Evolutionary conservation across 2,888 invertebrate species (phyloP).

Genomic region (Dolichopus griseipennis): DNA sequence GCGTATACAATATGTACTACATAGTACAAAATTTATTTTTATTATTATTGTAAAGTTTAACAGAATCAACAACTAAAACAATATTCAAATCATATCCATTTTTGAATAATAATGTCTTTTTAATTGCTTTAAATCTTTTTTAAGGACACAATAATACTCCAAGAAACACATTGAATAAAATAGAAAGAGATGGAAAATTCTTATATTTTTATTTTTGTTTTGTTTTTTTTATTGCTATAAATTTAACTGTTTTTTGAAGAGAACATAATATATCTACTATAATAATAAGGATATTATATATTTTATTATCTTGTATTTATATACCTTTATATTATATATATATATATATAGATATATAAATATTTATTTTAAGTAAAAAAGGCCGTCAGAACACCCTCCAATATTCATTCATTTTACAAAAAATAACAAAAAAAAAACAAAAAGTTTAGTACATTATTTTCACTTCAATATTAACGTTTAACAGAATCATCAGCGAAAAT

Average conservation of each 20-base stretch:
- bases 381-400: too few relatives aligned
- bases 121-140: constrained; percentile 6
- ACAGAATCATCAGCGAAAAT: neutral
- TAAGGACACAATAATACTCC: neutral
- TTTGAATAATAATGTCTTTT: constrained; percentile 6
- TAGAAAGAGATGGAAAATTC: neutral
- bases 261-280: too few relatives aligned
- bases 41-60: neutral
- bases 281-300: too few relatives aligned
- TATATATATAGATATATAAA: too few relatives aligned
- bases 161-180: neutral
- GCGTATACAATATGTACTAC: too few relatives aligned
- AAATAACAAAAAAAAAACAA: too few relatives aligned
- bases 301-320: too few relatives aligned
- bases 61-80: neutral
- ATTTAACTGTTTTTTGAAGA: neutral
- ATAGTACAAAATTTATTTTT: too few relatives aligned
- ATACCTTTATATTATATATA: too few relatives aligned
- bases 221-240: neutral
- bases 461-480: neutral
- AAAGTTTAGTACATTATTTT: neutral
- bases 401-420: neutral
- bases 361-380: too few relatives aligned
- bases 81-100: constrained; percentile 4
- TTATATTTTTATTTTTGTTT: neutral